A percentile compares a stretch with the other conserved stretches of the same genome.
Evolutionary conservation across 2,797 vertebrate genomes (phyloP).

Genomic region (Myoxocephalus aenaeus): DNA sequence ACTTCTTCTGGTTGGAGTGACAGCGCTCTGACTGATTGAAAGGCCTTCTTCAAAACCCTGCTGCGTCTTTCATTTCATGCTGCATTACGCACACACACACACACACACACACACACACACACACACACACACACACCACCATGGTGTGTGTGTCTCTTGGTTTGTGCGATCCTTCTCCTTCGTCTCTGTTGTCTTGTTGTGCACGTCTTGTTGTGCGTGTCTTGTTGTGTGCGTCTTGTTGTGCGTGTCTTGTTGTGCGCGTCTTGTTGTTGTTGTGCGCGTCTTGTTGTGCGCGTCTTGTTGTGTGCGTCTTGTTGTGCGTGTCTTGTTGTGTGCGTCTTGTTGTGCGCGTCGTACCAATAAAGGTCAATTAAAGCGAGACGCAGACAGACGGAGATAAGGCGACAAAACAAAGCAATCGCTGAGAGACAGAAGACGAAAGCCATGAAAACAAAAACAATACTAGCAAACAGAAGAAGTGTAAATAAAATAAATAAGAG

Average conservation of each 20-base stretch:
- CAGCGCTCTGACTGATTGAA: conserved; percentile 38
- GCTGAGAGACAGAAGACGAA: background rate
- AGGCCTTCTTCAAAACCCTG: conserved; percentile 22
- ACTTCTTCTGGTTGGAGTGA: conserved; percentile 17
- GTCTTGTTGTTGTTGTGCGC: conserved; percentile 16
- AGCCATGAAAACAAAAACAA: background rate
- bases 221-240: no score
- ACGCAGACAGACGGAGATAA: conserved; percentile 20
- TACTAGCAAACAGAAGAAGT: background rate
- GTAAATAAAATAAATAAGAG: no score
- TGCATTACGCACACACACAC: conserved; percentile 32
- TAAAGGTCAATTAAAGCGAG: conserved; percentile 45
- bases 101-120: background rate
- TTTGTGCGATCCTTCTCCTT: background rate
- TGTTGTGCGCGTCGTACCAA: conserved; percentile 15
- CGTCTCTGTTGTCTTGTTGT: conserved; percentile 6
- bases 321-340: background rate
- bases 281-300: background rate
- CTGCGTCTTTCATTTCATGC: conserved; percentile 60
- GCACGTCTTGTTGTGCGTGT: background rate
- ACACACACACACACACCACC: background rate
- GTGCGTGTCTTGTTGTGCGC: conserved; percentile 7
- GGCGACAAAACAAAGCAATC: conserved; percentile 22
- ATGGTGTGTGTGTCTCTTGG: background rate
- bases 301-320: background rate